phyloP scores from a whole-genome alignment of 1,140 invertebrate species.

The Holcopasites calliopsidis region DNA sequence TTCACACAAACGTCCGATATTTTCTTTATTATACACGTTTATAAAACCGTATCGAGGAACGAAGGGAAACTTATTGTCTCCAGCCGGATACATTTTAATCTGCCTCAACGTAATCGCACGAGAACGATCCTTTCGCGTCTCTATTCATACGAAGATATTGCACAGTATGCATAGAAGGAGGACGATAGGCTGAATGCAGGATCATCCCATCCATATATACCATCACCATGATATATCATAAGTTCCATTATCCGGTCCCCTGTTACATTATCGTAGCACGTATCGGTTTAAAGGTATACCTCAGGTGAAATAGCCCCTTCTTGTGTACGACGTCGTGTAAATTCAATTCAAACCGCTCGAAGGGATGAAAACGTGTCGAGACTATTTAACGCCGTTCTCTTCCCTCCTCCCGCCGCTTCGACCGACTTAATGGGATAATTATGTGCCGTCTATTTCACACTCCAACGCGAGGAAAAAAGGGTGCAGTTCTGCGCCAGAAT shows the following conservation, averaged over 20 bases:
- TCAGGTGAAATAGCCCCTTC: conserved; percentile 64
- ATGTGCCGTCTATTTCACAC: conserved; percentile 3
- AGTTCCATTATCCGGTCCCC: conserved; percentile 66
- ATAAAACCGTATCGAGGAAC: too few species aligned
- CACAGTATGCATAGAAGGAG: neutral
- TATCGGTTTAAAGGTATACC: conserved; percentile 66
- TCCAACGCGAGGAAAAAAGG: neutral
- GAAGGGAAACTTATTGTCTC: conserved; percentile 4
- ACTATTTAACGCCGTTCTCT: conserved; percentile 41
- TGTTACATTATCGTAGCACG: conserved; percentile 68
- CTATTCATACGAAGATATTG: conserved; percentile 54
- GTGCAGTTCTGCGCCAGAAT: neutral
- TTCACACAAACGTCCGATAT: too few species aligned
- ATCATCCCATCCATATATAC: conserved; percentile 45
- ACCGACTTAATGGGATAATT: conserved; percentile 19
- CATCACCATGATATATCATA: conserved; percentile 67
- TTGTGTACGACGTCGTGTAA: conserved; percentile 51
- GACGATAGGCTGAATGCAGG: conserved; percentile 25
- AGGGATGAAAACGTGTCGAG: conserved; percentile 48
- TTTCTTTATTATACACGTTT: too few species aligned
- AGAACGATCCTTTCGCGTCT: conserved; percentile 47
- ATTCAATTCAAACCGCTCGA: conserved; percentile 60
- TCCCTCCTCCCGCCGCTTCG: neutral
- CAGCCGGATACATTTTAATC: conserved; percentile 21
- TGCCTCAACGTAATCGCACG: neutral